Conservation (phyloP, 1,140 invertebrate genomes). For the Platorchestia sp. region DNA sequence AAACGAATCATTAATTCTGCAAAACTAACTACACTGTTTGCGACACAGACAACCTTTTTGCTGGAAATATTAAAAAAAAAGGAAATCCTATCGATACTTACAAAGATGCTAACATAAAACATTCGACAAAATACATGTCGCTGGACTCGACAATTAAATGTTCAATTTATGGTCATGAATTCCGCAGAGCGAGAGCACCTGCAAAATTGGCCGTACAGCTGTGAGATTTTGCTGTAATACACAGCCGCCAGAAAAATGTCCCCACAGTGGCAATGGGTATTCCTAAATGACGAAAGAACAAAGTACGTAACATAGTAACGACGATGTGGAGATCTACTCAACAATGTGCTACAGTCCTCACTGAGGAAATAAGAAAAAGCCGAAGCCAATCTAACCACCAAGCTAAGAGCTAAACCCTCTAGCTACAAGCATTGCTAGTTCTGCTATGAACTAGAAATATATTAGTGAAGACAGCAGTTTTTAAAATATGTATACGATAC, state of each 20-base stretch:
- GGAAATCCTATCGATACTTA: not conserved
- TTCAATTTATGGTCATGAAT: not conserved
- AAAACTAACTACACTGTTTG: no score
- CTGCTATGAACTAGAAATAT: not conserved
- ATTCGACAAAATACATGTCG: not conserved
- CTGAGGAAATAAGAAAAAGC: not conserved
- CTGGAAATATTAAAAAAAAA: not conserved
- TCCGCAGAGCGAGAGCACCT: not conserved
- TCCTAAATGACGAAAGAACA: not conserved
- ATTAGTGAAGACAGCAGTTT: not conserved
- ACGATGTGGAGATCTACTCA: not conserved
- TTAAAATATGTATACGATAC: no score
- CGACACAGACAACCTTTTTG: not conserved
- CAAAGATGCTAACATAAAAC: not conserved
- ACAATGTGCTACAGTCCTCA: not conserved
- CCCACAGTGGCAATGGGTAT: not conserved
- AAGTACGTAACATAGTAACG: not conserved
- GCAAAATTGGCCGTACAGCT: not conserved
- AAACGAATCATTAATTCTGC: not conserved
- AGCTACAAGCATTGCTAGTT: not conserved
- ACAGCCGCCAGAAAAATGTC: not conserved
- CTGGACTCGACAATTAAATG: not conserved
- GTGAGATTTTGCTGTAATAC: not conserved
- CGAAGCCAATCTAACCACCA: not conserved
- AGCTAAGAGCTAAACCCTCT: not conserved